Percentiles rank a stretch among this genome's conserved stretches.
Evolutionary conservation across 1,140 invertebrate genomes (phyloP).

Genomic region (Rhopalosiphum maidis): DNA sequence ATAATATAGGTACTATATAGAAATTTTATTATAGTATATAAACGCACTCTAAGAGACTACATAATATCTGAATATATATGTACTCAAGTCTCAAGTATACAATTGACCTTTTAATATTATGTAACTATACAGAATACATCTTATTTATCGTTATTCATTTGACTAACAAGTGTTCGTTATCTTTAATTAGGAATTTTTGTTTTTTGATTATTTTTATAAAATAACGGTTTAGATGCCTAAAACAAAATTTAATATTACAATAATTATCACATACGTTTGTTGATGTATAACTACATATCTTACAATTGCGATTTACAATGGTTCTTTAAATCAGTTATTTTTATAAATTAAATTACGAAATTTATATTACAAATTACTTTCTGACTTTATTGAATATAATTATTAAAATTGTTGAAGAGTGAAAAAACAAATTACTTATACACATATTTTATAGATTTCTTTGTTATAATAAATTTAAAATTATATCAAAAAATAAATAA

Average conservation of each 20-base stretch:
- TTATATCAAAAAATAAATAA: too few species aligned
- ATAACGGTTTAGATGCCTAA: not conserved
- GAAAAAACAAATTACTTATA: not conserved
- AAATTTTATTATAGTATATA: not conserved
- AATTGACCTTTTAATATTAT: not conserved
- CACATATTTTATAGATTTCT: not conserved
- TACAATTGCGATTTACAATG: not conserved
- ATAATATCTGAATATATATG: not conserved
- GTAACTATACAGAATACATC: not conserved
- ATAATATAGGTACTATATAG: not conserved
- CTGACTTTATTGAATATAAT: not conserved
- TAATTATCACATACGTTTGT: not conserved
- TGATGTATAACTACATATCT: not conserved
- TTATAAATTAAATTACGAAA: not conserved
- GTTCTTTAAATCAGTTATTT: not conserved
- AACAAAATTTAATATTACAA: not conserved
- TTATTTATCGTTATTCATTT: not conserved
- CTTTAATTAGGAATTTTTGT: not conserved
- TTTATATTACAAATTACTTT: not conserved
- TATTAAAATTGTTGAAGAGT: not conserved
- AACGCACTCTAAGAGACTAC: not conserved
- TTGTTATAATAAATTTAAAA: not conserved
- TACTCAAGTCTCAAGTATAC: not conserved
- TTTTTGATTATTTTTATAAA: constrained; percentile 18
- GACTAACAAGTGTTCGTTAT: not conserved